Evolutionary conservation across 2,888 invertebrate species (phyloP).

Genomic region (Pandemis corylana): DNA sequence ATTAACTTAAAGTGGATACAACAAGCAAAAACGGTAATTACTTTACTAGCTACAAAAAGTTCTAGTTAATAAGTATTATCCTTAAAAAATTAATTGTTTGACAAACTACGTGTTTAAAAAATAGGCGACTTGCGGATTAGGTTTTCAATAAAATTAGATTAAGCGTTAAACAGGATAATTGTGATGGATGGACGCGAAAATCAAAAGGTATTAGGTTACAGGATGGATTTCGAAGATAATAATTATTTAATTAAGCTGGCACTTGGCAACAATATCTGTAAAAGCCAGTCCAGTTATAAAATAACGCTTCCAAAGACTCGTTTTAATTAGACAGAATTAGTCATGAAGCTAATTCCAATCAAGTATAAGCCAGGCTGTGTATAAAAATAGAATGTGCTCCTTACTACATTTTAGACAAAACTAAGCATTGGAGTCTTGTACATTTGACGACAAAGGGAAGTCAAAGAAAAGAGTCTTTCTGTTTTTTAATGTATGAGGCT

Average conservation of each 20-base stretch:
- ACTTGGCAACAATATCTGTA: neutral
- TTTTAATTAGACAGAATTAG: constrained; percentile 20
- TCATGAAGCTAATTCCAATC: constrained; percentile 27
- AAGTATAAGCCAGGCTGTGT: constrained; percentile 7
- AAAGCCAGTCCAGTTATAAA: neutral
- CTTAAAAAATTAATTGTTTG: neutral
- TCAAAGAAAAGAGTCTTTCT: too few relatives aligned
- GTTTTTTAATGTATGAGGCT: too few relatives aligned
- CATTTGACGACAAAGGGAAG: neutral
- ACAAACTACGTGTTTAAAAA: neutral
- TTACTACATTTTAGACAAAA: constrained; percentile 2
- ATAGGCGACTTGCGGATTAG: neutral
- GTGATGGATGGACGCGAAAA: neutral
- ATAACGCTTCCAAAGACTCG: constrained; percentile 6
- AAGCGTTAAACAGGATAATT: neutral
- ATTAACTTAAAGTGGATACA: neutral
- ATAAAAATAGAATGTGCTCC: constrained; percentile 18
- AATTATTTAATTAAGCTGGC: neutral
- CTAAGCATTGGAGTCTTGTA: neutral
- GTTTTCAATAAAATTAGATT: neutral
- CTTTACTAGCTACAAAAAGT: neutral
- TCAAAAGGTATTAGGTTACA: neutral
- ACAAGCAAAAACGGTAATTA: constrained; percentile 2
- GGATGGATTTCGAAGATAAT: neutral
- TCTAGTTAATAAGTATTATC: neutral